phyloP scores from a whole-genome alignment of 64 coral and sea anemone species.

The Montipora cactus region DNA sequence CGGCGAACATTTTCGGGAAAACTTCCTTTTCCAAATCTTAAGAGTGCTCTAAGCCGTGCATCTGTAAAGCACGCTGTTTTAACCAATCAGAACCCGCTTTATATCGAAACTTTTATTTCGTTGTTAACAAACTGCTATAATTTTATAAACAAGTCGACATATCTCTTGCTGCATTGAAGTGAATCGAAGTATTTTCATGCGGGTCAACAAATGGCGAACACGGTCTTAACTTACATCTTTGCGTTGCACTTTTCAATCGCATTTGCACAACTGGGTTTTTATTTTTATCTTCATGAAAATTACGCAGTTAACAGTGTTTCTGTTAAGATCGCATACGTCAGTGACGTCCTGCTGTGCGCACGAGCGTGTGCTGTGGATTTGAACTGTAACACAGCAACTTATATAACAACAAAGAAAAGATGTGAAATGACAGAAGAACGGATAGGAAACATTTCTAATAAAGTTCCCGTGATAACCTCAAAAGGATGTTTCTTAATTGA shows the following conservation, averaged over 20 bases:
- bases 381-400: conserved; percentile 8
- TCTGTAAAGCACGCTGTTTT: too few species aligned
- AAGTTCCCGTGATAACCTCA: too few species aligned
- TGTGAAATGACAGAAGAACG: not conserved
- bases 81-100: too few species aligned
- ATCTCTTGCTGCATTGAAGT: too few species aligned
- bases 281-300: not conserved
- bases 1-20: too few species aligned
- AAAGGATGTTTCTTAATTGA: not conserved
- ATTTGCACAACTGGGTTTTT: not conserved
- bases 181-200: not conserved
- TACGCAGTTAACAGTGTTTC: not conserved
- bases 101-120: too few species aligned
- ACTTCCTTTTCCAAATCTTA: too few species aligned
- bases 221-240: not conserved
- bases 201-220: not conserved
- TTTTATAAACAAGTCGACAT: too few species aligned
- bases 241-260: not conserved
- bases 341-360: not conserved
- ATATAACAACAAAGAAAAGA: not conserved
- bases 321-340: not conserved
- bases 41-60: too few species aligned
- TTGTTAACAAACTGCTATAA: too few species aligned
- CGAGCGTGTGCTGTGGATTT: not conserved
- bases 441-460: not conserved